Conservation (phyloP, 2,797 vertebrate species). For the Pseudocheirus occidentalis region DNA sequence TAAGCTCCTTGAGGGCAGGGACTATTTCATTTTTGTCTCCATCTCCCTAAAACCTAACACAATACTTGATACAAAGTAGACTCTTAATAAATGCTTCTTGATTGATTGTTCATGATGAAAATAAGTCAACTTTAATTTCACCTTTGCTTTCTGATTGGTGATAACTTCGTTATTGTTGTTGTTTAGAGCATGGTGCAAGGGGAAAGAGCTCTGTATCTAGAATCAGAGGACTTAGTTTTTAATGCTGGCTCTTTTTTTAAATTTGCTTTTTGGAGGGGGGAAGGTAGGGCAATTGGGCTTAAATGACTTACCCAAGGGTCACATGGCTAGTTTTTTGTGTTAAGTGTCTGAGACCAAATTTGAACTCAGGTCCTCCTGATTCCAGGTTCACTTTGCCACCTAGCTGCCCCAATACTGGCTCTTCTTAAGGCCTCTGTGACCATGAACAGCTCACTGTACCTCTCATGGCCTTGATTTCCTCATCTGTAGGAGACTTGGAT, state of each 20-base stretch:
- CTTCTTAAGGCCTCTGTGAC: not conserved
- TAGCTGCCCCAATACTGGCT: not conserved
- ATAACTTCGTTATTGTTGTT: not conserved
- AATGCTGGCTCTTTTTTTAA: not conserved
- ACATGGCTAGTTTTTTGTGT: too few relatives aligned
- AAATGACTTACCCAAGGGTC: too few relatives aligned
- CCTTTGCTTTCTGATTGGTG: slow-evolving; percentile 21
- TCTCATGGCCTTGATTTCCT: not conserved
- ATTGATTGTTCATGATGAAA: not conserved
- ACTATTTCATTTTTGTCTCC: not conserved
- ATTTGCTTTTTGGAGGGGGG: too few relatives aligned
- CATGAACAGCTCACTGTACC: not conserved
- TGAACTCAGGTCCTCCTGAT: too few relatives aligned
- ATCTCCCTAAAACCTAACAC: not conserved
- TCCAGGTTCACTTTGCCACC: too few relatives aligned
- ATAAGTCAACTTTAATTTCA: slow-evolving; percentile 17
- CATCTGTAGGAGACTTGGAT: not conserved
- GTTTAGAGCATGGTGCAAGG: not conserved
- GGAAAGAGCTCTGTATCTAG: not conserved
- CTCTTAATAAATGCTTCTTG: not conserved
- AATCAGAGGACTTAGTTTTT: not conserved
- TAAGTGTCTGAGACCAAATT: too few relatives aligned
- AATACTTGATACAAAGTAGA: not conserved
- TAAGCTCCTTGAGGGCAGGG: not conserved
- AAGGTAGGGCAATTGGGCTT: too few relatives aligned